Evolutionary conservation across 2,888 invertebrate species (phyloP).

Genomic region (Lucinisca nassula): DNA sequence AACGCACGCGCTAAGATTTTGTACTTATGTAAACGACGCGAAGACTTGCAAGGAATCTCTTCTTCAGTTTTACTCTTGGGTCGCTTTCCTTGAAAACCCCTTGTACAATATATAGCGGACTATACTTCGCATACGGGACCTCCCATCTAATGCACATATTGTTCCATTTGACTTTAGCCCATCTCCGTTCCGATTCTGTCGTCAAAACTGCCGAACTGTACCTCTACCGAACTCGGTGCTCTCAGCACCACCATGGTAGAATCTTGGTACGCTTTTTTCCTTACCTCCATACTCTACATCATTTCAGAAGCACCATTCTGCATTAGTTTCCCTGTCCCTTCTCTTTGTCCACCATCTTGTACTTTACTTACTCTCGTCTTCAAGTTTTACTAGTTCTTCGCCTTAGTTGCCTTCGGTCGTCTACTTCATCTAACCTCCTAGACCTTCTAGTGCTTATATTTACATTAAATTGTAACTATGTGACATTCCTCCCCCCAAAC

Average conservation of each 20-base stretch:
- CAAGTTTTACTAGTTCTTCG: background rate
- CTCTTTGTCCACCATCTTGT: background rate
- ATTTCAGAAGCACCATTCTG: background rate
- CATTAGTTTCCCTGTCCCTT: background rate
- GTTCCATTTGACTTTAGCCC: background rate
- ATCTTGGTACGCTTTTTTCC: background rate
- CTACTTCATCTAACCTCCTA: background rate
- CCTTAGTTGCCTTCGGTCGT: background rate
- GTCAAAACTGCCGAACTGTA: background rate
- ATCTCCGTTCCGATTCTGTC: background rate
- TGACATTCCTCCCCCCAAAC: background rate
- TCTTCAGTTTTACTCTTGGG: background rate
- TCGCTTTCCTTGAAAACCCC: background rate
- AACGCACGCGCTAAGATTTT: background rate
- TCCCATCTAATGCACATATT: background rate
- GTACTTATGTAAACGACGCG: background rate
- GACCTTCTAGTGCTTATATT: background rate
- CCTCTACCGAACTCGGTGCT: background rate
- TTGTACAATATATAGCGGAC: background rate
- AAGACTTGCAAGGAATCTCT: background rate
- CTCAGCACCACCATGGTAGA: background rate
- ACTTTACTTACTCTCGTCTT: too few relatives aligned
- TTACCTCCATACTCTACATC: background rate
- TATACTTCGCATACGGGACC: background rate
- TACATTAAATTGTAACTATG: background rate